A percentile compares a stretch with the other conserved stretches of the same genome.
Conservation (phyloP, 2,113 vertebrate genomes). For the Pseudopipra pipra region DNA sequence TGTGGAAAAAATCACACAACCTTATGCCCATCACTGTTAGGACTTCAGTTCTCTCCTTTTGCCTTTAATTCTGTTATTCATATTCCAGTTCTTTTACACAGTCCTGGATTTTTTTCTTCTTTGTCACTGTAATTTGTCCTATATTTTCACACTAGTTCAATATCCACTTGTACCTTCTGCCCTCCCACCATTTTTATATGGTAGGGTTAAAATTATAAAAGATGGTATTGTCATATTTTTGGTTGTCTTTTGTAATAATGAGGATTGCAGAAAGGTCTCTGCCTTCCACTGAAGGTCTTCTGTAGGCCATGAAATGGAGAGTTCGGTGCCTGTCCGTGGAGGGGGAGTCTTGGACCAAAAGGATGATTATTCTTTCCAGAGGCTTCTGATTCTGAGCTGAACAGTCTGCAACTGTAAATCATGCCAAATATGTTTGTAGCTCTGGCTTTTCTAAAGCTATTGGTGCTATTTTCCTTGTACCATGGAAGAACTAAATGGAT, state of each 20-base stretch:
- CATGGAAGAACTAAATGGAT: background rate
- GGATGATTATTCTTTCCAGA: background rate
- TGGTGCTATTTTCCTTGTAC: background rate
- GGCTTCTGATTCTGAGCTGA: background rate
- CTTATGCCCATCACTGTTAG: background rate
- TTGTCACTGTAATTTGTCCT: background rate
- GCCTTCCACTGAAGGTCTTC: background rate
- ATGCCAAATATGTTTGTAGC: background rate
- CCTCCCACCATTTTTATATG: background rate
- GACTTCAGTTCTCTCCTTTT: background rate
- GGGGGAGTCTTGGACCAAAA: background rate
- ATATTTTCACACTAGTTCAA: background rate
- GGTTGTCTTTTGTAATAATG: background rate
- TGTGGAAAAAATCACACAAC: background rate
- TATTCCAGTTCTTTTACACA: background rate
- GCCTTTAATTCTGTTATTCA: background rate
- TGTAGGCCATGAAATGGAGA: background rate
- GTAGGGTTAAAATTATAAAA: background rate
- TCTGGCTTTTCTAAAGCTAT: background rate
- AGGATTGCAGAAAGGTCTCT: background rate
- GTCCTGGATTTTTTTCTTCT: background rate
- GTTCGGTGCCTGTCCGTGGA: background rate
- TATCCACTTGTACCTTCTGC: background rate
- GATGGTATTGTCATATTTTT: background rate
- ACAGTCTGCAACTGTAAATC: background rate